Evolutionary conservation across 2,113 vertebrate species (phyloP).

Genomic region (Cavia porcellus): DNA sequence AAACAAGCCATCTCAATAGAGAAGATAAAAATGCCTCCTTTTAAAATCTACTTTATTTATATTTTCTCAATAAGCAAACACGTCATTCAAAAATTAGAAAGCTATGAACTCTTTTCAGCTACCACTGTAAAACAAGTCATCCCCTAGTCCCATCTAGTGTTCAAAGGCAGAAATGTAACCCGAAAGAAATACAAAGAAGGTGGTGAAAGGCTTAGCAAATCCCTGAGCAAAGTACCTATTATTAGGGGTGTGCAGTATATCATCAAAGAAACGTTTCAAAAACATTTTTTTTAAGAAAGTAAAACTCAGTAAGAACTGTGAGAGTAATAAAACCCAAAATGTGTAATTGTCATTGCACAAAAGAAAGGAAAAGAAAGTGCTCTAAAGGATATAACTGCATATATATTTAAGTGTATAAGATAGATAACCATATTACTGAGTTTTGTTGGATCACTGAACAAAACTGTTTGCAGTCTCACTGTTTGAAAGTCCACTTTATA

Average conservation of each 20-base stretch:
- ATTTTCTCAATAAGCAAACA: neutral
- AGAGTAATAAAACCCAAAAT: too few relatives aligned
- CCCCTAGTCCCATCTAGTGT: constrained; percentile 89
- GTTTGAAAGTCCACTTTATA: too few relatives aligned
- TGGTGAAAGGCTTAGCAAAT: neutral
- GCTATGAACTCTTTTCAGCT: neutral
- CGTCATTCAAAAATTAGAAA: constrained; percentile 15
- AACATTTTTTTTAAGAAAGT: neutral
- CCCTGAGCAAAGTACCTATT: neutral
- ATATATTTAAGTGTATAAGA: too few relatives aligned
- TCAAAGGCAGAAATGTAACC: constrained; percentile 80
- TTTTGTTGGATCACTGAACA: too few relatives aligned
- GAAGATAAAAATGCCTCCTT: constrained; percentile 4
- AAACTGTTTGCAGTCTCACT: too few relatives aligned
- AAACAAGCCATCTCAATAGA: neutral
- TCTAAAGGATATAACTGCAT: too few relatives aligned
- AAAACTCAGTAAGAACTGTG: neutral
- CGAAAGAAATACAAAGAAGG: neutral
- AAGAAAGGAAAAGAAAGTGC: too few relatives aligned
- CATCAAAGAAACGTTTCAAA: neutral
- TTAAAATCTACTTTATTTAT: neutral
- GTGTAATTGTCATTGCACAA: too few relatives aligned
- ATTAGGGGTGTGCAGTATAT: neutral
- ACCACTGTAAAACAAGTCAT: constrained; percentile 73
- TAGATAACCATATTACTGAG: too few relatives aligned